Conservation (phyloP, 2,888 invertebrate species). For the Thymelicus sylvestris region DNA sequence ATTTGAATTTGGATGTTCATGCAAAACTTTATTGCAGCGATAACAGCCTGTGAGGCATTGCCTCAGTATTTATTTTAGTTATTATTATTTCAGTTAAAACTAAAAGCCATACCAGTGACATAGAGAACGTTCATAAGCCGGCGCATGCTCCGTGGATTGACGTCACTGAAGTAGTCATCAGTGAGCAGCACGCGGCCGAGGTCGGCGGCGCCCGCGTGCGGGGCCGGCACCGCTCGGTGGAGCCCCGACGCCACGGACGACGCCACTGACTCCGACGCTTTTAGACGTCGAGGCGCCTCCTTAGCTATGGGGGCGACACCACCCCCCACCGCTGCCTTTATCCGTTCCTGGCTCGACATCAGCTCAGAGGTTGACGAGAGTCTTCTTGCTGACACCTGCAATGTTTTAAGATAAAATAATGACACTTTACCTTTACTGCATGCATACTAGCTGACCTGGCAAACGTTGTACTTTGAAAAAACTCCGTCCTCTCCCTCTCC, state of each 20-base stretch:
- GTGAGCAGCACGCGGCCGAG: slow-evolving; percentile 94
- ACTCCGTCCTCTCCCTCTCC: too few relatives aligned
- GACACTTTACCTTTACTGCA: too few relatives aligned
- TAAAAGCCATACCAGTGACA: slow-evolving; percentile 89
- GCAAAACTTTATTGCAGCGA: neutral
- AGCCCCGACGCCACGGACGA: slow-evolving; percentile 96
- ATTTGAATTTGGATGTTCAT: neutral
- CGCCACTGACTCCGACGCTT: slow-evolving; percentile 94
- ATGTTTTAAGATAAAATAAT: neutral
- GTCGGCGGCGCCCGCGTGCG: slow-evolving; percentile 86
- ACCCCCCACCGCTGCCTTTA: slow-evolving; percentile 87
- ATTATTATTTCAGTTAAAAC: neutral
- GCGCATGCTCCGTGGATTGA: slow-evolving; percentile 98
- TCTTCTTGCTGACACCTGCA: slow-evolving; percentile 88
- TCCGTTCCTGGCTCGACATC: slow-evolving; percentile 93
- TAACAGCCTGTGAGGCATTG: too few relatives aligned
- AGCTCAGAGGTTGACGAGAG: slow-evolving; percentile 92
- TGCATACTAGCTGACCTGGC: too few relatives aligned
- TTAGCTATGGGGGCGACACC: slow-evolving; percentile 50
- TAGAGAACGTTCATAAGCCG: slow-evolving; percentile 98
- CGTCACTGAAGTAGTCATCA: slow-evolving; percentile 99
- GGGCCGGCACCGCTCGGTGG: slow-evolving; percentile 84
- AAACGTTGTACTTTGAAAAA: too few relatives aligned
- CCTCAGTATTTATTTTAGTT: neutral
- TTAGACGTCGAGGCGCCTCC: slow-evolving; percentile 89